phyloP scores from a whole-genome alignment of 92 coral and sea anemone genomes.

The Phymanthus crucifer region DNA sequence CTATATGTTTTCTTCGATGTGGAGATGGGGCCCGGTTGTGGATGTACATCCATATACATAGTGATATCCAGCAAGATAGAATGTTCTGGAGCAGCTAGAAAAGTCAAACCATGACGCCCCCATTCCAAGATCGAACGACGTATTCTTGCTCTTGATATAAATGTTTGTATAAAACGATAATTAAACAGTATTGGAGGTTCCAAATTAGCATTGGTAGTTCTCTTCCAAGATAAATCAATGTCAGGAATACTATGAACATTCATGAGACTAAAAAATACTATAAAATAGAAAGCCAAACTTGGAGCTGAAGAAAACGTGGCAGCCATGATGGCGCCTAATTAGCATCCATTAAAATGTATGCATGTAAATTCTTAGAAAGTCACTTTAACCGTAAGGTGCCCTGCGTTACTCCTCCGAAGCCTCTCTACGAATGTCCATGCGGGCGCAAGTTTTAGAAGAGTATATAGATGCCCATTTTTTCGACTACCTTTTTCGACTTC shows the following conservation, averaged over 20 bases:
- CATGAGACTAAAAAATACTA: neutral
- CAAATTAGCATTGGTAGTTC: neutral
- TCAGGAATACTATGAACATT: neutral
- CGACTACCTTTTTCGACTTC: no score
- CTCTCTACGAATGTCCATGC: no score
- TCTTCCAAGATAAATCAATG: neutral
- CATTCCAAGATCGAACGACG: slow-evolving; percentile 45
- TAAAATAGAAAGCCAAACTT: neutral
- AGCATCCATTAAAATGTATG: no score
- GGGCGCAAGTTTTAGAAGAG: no score
- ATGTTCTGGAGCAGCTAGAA: slow-evolving; percentile 42
- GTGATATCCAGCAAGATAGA: slow-evolving; percentile 32
- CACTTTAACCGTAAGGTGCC: no score
- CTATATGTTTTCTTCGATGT: slow-evolving; percentile 1
- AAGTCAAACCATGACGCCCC: slow-evolving; percentile 44
- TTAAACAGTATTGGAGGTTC: no score
- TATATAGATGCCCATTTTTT: no score
- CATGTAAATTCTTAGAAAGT: no score
- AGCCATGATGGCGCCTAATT: slow-evolving; percentile 44
- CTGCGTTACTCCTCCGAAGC: no score
- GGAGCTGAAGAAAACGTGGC: slow-evolving; percentile 21
- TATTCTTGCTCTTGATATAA: slow-evolving; percentile 23
- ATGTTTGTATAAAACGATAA: neutral
- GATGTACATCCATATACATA: slow-evolving; percentile 40
- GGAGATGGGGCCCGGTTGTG: slow-evolving; percentile 32